A percentile compares a stretch with the other conserved stretches of the same genome.
Evolutionary conservation across 2,797 vertebrate genomes (phyloP).

Genomic region (Myotis daubentonii): DNA sequence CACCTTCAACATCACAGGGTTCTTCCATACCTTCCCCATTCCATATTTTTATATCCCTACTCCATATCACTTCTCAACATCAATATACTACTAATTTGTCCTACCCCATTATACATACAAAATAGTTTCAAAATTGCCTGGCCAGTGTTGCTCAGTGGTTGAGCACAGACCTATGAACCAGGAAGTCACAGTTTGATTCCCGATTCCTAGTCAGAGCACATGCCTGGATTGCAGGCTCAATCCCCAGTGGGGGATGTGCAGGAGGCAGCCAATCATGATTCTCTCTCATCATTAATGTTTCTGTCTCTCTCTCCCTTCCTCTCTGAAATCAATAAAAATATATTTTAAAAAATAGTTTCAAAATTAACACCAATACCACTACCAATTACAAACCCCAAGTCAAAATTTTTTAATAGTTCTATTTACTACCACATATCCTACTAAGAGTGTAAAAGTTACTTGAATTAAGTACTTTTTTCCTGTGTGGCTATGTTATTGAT

Average conservation of each 20-base stretch:
- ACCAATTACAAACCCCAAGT: neutral
- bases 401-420: neutral
- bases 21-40: neutral
- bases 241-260: too few relatives aligned
- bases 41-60: neutral
- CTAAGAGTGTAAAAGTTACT: neutral
- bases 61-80: neutral
- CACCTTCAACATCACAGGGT: neutral
- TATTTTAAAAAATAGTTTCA: neutral
- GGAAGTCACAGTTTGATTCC: too few relatives aligned
- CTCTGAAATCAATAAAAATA: too few relatives aligned
- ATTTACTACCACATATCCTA: neutral
- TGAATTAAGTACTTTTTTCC: neutral
- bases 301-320: too few relatives aligned
- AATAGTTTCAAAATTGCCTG: neutral
- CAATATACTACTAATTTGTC: neutral
- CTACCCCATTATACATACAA: neutral
- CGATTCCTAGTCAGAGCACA: too few relatives aligned
- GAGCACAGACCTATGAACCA: too few relatives aligned
- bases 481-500: neutral
- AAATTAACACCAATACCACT: slow-evolving; percentile 5
- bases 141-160: too few relatives aligned
- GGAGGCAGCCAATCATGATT: too few relatives aligned
- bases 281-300: too few relatives aligned
- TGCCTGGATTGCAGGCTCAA: too few relatives aligned